Conservation (phyloP, 2,113 vertebrate genomes). For the Formicarius rufipectus region DNA sequence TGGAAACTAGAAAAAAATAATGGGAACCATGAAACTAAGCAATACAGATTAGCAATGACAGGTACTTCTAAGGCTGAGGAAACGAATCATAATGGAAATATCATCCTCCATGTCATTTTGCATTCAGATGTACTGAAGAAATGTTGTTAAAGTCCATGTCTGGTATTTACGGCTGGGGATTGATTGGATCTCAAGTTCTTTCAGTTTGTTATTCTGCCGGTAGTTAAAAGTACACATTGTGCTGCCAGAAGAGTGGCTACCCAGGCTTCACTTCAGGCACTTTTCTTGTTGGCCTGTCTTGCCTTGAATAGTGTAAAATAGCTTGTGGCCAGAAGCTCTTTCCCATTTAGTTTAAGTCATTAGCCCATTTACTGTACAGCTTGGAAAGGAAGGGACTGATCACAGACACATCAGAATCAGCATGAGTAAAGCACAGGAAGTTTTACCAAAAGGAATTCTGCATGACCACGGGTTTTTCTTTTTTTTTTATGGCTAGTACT, state of each 20-base stretch:
- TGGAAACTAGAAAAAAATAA: not conserved
- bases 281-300: not conserved
- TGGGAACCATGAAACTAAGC: not conserved
- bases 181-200: not conserved
- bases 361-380: not conserved
- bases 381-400: not conserved
- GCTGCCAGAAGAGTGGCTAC: not conserved
- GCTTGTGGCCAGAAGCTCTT: not conserved
- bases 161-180: not conserved
- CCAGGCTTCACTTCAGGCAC: not conserved
- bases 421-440: not conserved
- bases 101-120: not conserved
- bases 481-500: not conserved
- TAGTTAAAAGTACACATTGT: not conserved
- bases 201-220: not conserved
- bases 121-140: not conserved
- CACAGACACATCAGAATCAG: not conserved
- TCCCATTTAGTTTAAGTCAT: not conserved
- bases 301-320: not conserved
- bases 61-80: not conserved
- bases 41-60: not conserved
- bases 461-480: not conserved
- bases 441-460: not conserved
- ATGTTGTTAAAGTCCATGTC: not conserved
- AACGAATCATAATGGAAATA: not conserved